These are phyloP conservation scores for Buathra laborator DNA, from an alignment of 2,888 invertebrate species.

Conservation along the genomic window DNA sequence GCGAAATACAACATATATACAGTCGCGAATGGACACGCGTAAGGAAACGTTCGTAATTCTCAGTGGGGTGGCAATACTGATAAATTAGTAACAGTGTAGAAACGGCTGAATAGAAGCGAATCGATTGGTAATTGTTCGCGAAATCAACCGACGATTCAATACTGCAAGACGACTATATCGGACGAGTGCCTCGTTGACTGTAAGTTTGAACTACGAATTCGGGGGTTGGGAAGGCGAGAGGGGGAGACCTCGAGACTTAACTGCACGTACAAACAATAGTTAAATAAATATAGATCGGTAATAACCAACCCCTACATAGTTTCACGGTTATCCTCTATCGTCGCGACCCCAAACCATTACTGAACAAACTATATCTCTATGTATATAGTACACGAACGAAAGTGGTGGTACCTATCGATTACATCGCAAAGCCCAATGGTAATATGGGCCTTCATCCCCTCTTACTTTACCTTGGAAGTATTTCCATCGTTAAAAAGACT, in stretches of 20 bases:
- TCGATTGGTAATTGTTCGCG: slow-evolving; percentile 38
- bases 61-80: neutral
- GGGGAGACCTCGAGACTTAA: neutral
- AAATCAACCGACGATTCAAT: neutral
- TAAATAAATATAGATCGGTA: slow-evolving; percentile 6
- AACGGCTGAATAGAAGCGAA: slow-evolving; percentile 20
- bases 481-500: slow-evolving; percentile 46
- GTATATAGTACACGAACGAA: slow-evolving; percentile 1
- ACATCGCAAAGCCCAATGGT: slow-evolving; percentile 20
- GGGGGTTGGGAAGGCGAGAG: too few species aligned
- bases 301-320: neutral
- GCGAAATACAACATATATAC: slow-evolving; percentile 17
- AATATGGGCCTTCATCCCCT: neutral
- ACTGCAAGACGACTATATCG: neutral
- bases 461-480: neutral
- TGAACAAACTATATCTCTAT: slow-evolving; percentile 5
- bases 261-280: neutral
- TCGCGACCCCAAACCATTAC: slow-evolving; percentile 3
- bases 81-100: slow-evolving; percentile 9
- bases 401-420: slow-evolving; percentile 38
- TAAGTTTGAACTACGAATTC: slow-evolving; percentile 1
- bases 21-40: slow-evolving; percentile 17
- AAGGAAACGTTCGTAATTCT: neutral
- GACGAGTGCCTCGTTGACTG: neutral
- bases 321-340: neutral